Evolutionary conservation across 1,140 invertebrate species (phyloP).

Genomic region (Procambarus virginalis): DNA sequence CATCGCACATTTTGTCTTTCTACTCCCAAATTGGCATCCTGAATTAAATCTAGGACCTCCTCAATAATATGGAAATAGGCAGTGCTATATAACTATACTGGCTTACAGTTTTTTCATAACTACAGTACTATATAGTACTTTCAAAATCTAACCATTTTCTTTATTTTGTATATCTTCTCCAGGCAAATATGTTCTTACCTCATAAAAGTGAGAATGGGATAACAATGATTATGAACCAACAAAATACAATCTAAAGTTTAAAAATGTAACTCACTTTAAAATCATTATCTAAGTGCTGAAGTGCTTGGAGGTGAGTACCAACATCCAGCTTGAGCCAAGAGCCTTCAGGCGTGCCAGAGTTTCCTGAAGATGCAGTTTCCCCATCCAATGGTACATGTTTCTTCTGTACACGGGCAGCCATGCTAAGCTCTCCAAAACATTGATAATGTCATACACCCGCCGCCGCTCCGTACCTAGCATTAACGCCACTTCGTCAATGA

Average conservation of each 20-base stretch:
- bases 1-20: too few species aligned
- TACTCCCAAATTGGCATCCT: too few species aligned
- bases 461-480: constrained; percentile 80
- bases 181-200: too few species aligned
- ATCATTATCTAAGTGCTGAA: constrained; percentile 24
- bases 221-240: too few species aligned
- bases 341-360: constrained; percentile 70
- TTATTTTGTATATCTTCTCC: too few species aligned
- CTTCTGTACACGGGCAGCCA: constrained; percentile 80
- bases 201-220: too few species aligned
- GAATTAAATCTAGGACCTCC: too few species aligned
- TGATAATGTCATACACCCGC: constrained; percentile 86
- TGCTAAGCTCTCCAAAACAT: constrained; percentile 84
- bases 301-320: constrained; percentile 32
- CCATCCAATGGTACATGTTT: constrained; percentile 80
- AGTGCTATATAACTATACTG: too few species aligned
- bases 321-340: constrained; percentile 68
- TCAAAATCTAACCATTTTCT: too few species aligned
- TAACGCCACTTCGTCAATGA: constrained; percentile 77
- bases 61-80: too few species aligned
- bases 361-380: constrained; percentile 72
- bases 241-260: not conserved
- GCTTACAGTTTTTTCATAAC: too few species aligned
- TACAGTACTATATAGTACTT: too few species aligned
- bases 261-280: constrained; percentile 25